Percentiles rank a stretch among this genome's conserved stretches.
phyloP scores from a whole-genome alignment of 2,888 invertebrate species.

The Gari tellinella region DNA sequence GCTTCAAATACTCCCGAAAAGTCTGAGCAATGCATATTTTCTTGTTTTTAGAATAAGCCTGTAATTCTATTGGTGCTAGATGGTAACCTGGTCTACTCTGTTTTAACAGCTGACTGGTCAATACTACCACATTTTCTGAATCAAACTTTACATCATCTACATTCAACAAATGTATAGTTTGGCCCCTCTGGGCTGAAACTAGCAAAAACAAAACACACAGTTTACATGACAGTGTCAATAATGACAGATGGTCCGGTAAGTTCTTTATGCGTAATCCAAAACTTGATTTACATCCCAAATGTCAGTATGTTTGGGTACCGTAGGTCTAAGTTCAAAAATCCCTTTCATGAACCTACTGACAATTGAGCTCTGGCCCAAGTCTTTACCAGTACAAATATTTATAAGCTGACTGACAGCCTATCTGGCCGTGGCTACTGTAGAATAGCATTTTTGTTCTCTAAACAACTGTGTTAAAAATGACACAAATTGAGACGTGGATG shows the following conservation, averaged over 20 bases:
- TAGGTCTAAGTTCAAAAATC: not conserved
- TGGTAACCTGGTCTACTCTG: not conserved
- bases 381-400: conserved; percentile 4
- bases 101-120: not conserved
- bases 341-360: conserved; percentile 5
- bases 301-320: conserved; percentile 2
- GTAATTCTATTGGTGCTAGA: not conserved
- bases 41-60: not conserved
- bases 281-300: conserved; percentile 6
- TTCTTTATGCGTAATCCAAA: not conserved
- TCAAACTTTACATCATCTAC: not conserved
- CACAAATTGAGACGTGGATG: conserved; percentile 1
- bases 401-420: not conserved
- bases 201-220: conserved; percentile 2
- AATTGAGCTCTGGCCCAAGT: not conserved
- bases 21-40: conserved; percentile 1
- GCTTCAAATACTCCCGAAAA: conserved; percentile 2
- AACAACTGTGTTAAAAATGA: conserved; percentile 24
- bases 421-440: conserved; percentile 7
- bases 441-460: conserved; percentile 2
- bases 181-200: no score
- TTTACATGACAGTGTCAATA: not conserved
- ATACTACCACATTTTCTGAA: not conserved
- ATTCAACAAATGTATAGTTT: no score
- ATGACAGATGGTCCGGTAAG: not conserved